Evolutionary conservation across 2,888 invertebrate genomes (phyloP).

Genomic region (Eueremaeus valkanovi): DNA sequence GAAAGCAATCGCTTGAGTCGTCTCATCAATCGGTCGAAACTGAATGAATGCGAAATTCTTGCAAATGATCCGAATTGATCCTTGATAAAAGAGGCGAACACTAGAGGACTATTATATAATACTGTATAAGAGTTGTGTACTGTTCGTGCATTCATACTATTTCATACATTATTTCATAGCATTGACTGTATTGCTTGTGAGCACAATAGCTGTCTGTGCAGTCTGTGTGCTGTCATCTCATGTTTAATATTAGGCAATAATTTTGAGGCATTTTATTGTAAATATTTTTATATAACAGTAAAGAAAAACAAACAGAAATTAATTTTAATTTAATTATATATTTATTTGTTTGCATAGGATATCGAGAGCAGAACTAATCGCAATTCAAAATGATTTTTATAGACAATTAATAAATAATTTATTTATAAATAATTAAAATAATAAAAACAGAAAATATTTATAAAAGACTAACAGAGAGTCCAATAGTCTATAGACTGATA

Average conservation of each 20-base stretch:
- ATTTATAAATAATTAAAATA: too few species aligned
- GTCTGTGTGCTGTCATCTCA: slow-evolving; percentile 23
- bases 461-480: background rate
- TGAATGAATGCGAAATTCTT: slow-evolving; percentile 94
- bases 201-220: background rate
- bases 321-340: too few species aligned
- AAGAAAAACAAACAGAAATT: background rate
- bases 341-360: too few species aligned
- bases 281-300: background rate
- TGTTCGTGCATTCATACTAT: too few species aligned
- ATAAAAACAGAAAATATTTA: too few species aligned
- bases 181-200: too few species aligned
- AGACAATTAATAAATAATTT: too few species aligned
- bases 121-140: too few species aligned
- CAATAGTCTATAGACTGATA: background rate
- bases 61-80: slow-evolving; percentile 95
- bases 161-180: too few species aligned
- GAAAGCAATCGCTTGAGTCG: slow-evolving; percentile 98
- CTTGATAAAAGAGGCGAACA: slow-evolving; percentile 96
- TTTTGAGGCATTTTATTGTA: slow-evolving; percentile 35
- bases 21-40: slow-evolving; percentile 94
- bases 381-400: too few species aligned
- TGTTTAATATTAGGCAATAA: background rate
- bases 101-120: too few species aligned
- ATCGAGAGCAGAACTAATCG: too few species aligned